A percentile compares a stretch with the other conserved stretches of the same genome.
These are phyloP conservation scores for Aptenodytes forsteri DNA, from an alignment of 2,113 vertebrate genomes.

Conservation along the genomic window DNA sequence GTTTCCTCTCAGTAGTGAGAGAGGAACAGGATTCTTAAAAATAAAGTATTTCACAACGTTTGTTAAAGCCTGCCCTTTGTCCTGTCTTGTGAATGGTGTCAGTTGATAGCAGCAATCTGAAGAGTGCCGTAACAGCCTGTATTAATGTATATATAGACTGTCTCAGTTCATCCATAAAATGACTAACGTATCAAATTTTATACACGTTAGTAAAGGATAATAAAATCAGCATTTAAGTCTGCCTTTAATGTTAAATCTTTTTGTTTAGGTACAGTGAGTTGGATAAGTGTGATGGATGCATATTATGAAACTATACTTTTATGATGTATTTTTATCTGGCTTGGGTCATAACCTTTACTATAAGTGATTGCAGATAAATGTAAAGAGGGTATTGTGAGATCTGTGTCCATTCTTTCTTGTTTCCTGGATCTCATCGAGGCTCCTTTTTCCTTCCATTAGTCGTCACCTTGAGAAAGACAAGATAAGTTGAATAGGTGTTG, in stretches of 20 bases:
- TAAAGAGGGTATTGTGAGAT: not conserved
- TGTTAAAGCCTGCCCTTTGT: not conserved
- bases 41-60: slow-evolving; percentile 51
- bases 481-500: not conserved
- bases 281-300: not conserved
- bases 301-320: not conserved
- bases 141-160: not conserved
- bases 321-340: not conserved
- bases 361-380: not conserved
- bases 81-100: not conserved
- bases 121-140: not conserved
- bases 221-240: not conserved
- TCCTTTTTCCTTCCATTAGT: not conserved
- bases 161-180: not conserved
- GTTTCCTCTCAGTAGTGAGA: slow-evolving; percentile 40
- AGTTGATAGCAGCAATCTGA: not conserved
- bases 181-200: not conserved
- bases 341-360: not conserved
- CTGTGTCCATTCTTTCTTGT: not conserved
- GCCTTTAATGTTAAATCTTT: not conserved
- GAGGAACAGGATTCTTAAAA: slow-evolving; percentile 52
- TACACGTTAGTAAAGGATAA: not conserved
- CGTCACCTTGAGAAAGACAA: not conserved
- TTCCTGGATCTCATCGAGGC: not conserved
- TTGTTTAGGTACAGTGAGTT: not conserved